A percentile compares a stretch with the other conserved stretches of the same genome.
Conservation (phyloP, 2,797 vertebrate species). For the Karalla daura region DNA sequence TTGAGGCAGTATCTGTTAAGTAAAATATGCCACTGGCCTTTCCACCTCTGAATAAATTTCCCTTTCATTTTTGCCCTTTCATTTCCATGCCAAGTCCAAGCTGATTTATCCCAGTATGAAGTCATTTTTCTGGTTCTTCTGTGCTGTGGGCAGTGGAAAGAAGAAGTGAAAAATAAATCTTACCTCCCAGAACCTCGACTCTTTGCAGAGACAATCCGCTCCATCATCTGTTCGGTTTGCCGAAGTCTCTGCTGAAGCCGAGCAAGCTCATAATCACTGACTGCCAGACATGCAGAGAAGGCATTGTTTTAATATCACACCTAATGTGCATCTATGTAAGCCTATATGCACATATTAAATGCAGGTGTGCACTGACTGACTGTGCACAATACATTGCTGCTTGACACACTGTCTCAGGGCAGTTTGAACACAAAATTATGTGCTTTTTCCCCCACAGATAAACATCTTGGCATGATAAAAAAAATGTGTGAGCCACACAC, state of each 20-base stretch:
- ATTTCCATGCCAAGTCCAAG: slow-evolving; percentile 19
- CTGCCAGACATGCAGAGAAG: slow-evolving; percentile 26
- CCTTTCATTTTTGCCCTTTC: slow-evolving; percentile 10
- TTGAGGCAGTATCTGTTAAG: neutral
- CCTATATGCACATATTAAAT: neutral
- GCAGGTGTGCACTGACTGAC: neutral
- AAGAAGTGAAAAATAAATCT: slow-evolving; percentile 17
- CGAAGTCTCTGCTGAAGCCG: slow-evolving; percentile 90
- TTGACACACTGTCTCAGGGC: neutral
- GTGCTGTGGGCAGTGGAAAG: slow-evolving; percentile 18
- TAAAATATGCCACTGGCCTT: slow-evolving; percentile 7
- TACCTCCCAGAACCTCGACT: slow-evolving; percentile 86
- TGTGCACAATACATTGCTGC: too few species aligned
- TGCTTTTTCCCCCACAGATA: too few species aligned
- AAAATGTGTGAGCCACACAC: too few species aligned
- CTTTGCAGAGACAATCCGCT: slow-evolving; percentile 88
- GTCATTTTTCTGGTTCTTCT: slow-evolving; percentile 10
- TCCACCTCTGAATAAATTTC: slow-evolving; percentile 13
- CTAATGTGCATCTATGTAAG: neutral
- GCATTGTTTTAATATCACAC: slow-evolving; percentile 1
- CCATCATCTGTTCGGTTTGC: slow-evolving; percentile 90
- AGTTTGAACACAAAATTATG: neutral
- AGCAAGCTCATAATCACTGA: slow-evolving; percentile 86
- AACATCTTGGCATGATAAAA: too few species aligned
- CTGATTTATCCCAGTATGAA: slow-evolving; percentile 15